Percentiles rank a stretch among this genome's conserved stretches.
Conservation (phyloP, 2,888 invertebrate genomes). For the Thera obeliscata region DNA sequence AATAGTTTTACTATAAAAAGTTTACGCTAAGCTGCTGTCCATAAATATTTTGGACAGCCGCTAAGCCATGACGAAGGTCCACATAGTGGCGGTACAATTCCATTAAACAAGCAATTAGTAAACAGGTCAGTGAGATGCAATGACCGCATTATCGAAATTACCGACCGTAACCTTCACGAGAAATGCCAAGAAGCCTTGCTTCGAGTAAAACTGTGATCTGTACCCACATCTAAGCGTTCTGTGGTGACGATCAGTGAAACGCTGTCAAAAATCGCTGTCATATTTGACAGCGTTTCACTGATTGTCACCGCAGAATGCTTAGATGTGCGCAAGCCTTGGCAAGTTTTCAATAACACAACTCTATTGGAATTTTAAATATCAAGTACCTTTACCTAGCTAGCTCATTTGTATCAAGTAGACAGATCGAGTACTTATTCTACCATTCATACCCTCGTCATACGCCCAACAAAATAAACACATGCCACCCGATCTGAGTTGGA, state of each 20-base stretch:
- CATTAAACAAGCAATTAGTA: background rate
- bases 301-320: background rate
- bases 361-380: background rate
- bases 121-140: conserved; percentile 4
- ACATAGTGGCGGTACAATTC: background rate
- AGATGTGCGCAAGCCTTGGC: conserved; percentile 22
- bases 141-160: conserved; percentile 4
- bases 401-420: no score
- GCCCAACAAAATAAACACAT: no score
- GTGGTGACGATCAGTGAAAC: no score
- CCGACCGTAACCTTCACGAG: background rate
- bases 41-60: no score
- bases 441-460: no score
- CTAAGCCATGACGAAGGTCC: background rate
- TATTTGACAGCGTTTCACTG: no score
- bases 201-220: conserved; percentile 17
- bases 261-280: no score
- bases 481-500: no score
- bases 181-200: conserved; percentile 10
- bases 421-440: no score
- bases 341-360: conserved; percentile 22
- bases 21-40: no score
- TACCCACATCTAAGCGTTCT: background rate
- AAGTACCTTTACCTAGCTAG: no score
- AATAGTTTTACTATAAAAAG: no score